Base-by-base conservation (phyloP, 2,797 vertebrate genomes). In the Chaetophractus vellerosus region DNA sequence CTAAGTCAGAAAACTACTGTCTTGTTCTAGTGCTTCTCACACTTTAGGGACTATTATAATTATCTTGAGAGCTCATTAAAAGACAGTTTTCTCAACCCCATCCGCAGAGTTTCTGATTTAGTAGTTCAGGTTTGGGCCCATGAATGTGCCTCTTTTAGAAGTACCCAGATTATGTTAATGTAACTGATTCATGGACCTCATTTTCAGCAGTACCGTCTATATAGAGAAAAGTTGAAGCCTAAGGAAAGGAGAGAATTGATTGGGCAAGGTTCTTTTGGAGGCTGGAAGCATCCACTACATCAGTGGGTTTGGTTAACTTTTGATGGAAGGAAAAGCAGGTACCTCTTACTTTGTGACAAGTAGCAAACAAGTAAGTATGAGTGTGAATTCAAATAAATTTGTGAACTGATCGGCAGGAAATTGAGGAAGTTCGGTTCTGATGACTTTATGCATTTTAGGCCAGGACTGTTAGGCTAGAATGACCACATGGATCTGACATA, bases 291-390 rank as follows among this genome's bases (percentile, higher is more conserved):
- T n/a, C 8, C 21, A 33, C 19, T 64, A 33, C 7, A 61, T 16
- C 33, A 23, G 55, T 28, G 33, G 38, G 7, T 72, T 66, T 81
- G 14, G 28, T 64, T 89, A 33, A 0, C 45, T 83, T 79, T 64
- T 45, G 16, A 36, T 48, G 26, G 71, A 45, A 88, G 24, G 33
- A 95, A 88, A 76, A 28, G 7, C 50, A 92, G 15, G 8, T 23
- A n/a, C 33, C 19, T 71, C 18, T 88, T 95, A 41, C 36, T 88
- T 76, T 64, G 19, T 92, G 36, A 76, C 31, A 79, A 85, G 14
- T 0, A 79, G 8, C 55, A 2, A 57, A 23, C 82, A 84, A 52
- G 26, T 71, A 90, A 84, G 24, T 72, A 55, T 36, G 16, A 88
- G 8, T 28, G 8, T 66, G 55, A 88, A 84, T 92, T 92, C 61